Percentiles rank a stretch among this genome's conserved stretches.
These are phyloP conservation scores for Aythya baeri DNA, from an alignment of 2,113 vertebrate genomes.

Conservation along the genomic window DNA sequence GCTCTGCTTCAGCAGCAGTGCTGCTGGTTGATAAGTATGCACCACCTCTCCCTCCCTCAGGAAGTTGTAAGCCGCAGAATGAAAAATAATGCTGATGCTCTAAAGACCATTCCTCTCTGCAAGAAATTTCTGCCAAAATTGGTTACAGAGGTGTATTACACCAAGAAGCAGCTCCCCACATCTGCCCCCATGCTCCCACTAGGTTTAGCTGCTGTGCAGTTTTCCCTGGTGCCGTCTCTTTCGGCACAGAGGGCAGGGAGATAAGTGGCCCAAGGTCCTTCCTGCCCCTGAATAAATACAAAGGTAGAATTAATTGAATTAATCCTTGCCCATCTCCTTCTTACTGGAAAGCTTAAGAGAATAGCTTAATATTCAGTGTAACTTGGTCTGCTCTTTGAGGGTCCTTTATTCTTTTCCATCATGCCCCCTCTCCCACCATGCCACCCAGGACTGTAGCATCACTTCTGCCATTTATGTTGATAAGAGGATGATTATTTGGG, in stretches of 20 bases:
- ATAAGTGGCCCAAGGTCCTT: background rate
- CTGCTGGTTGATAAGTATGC: background rate
- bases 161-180: background rate
- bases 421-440: background rate
- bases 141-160: background rate
- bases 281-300: background rate
- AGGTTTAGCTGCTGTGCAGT: background rate
- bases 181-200: background rate
- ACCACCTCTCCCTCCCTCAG: background rate
- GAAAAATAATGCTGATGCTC: background rate
- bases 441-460: background rate
- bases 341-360: background rate
- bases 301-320: background rate
- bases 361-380: background rate
- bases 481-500: background rate
- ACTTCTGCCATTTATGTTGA: background rate
- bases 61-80: background rate
- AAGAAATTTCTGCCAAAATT: conserved; percentile 15
- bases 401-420: background rate
- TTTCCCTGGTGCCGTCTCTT: background rate
- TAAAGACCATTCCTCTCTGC: background rate
- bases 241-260: rapidly evolving
- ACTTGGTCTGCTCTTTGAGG: background rate
- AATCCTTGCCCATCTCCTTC: background rate
- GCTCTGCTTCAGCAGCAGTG: background rate